phyloP scores from a whole-genome alignment of 2,797 vertebrate genomes.

The Manis pentadactyla region DNA sequence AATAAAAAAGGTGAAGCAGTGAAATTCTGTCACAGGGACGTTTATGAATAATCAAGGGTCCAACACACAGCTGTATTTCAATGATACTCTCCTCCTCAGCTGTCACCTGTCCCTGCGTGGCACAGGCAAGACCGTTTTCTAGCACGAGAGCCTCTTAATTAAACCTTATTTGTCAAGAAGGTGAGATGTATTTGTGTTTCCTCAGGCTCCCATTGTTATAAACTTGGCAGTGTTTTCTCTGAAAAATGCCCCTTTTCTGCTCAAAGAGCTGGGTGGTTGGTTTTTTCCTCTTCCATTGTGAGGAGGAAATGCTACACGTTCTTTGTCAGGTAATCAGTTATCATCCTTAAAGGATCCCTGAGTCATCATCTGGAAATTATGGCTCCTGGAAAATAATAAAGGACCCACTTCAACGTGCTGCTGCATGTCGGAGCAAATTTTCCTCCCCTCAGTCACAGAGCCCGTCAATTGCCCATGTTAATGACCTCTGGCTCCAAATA shows the following conservation, averaged over 20 bases:
- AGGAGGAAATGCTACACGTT: background rate
- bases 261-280: background rate
- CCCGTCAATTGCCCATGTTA: slow-evolving; percentile 18
- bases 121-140: slow-evolving; percentile 61
- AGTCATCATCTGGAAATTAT: slow-evolving; percentile 54
- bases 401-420: slow-evolving; percentile 24
- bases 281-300: background rate
- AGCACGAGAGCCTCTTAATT: slow-evolving; percentile 76
- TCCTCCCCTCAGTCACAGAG: slow-evolving; percentile 32
- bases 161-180: slow-evolving; percentile 70
- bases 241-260: slow-evolving; percentile 61
- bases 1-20: slow-evolving; percentile 39
- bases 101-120: slow-evolving; percentile 52
- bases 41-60: slow-evolving; percentile 76
- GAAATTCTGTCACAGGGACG: slow-evolving; percentile 1
- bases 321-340: slow-evolving; percentile 34
- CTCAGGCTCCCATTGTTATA: slow-evolving; percentile 8
- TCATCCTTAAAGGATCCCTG: slow-evolving; percentile 1
- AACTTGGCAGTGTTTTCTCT: slow-evolving; percentile 32
- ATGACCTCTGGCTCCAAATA: slow-evolving; percentile 74
- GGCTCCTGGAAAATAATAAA: background rate
- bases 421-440: slow-evolving; percentile 53
- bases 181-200: slow-evolving; percentile 51
- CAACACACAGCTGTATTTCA: slow-evolving; percentile 21
- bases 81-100: slow-evolving; percentile 27